Evolutionary conservation across 2,797 vertebrate genomes (phyloP).

Genomic region (Sus cebifrons): DNA sequence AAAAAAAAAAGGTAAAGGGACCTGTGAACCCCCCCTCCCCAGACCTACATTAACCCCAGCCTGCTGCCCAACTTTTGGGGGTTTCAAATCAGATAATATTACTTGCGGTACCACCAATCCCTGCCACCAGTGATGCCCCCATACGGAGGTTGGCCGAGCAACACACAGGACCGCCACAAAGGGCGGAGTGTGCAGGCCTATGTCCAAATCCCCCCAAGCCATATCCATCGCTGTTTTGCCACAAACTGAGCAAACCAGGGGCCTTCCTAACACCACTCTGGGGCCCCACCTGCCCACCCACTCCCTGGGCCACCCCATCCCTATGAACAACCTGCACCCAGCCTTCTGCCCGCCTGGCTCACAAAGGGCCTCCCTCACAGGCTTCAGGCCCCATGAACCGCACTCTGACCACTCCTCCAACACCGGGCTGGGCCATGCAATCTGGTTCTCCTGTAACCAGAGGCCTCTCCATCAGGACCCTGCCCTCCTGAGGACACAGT

Average conservation of each 20-base stretch:
- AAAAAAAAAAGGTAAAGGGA: background rate
- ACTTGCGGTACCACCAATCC: background rate
- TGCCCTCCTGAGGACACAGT: background rate
- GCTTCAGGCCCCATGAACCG: background rate
- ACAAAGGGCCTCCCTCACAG: background rate
- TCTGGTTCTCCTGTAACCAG: background rate
- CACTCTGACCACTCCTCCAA: background rate
- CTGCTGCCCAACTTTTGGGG: background rate
- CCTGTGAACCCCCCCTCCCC: background rate
- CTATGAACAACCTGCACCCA: background rate
- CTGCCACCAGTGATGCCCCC: background rate
- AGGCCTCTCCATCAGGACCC: background rate
- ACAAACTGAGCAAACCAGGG: background rate
- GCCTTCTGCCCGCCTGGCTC: no score
- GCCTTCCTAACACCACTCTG: background rate
- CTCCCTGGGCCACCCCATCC: background rate
- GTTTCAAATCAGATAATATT: background rate
- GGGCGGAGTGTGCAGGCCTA: no score
- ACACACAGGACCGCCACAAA: no score
- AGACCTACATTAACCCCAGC: background rate
- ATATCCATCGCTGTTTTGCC: background rate
- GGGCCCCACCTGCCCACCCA: background rate
- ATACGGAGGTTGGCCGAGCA: no score
- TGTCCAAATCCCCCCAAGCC: background rate
- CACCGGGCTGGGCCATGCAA: background rate